Evolutionary conservation across 2,797 vertebrate genomes (phyloP), one percentile per base, ranked within the genome.

Genomic region (Pygocentrus nattereri): DNA sequence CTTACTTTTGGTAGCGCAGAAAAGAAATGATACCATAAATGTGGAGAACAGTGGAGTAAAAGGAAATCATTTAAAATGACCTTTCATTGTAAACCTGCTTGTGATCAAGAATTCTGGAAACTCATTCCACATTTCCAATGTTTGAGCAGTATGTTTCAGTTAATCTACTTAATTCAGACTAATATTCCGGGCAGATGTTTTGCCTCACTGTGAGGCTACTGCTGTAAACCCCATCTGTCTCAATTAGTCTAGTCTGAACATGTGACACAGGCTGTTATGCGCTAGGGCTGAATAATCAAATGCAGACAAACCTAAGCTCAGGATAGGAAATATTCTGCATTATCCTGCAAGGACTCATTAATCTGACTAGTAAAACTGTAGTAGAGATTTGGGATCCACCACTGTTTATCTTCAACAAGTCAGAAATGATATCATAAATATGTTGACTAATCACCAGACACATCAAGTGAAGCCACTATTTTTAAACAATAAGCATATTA

Each of bases 131-230:
- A 58, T 62, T 75, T 76, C 65, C 62, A 70, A 68, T 38, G 68
- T 62, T 61, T 58, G 30, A 76, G 49, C 75, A 80, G 77, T 78
- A 81, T 73, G 78, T 76, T 85, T 83, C 30, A 61, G 78, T 62
- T 85, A 83, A 87, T 83, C 74, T 83, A 58, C 78, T 76, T 85
- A 87, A 85, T 81, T 81, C 68, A 76, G 52, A 83, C 79, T 87
- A 76, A 87, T 85, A 79, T 73, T 83, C 67, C 62, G 72, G 78
- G 78, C 85, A 87, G 85, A 85, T 85, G 85, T 85, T 87, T 87
- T 72, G 76, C 76, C 75, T 81, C 75, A 83, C 68, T 70, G 76
- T 74, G 74, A 84, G 74, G 47, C 74, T 79, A 77, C 54, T 77
- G 81, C 72, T 70, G 79, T 65, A 83, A 83, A 83, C 73, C 78